A percentile compares a stretch with the other conserved stretches of the same genome.
Conservation (phyloP, 2,113 vertebrate genomes). For the Megaceryle torquata region DNA sequence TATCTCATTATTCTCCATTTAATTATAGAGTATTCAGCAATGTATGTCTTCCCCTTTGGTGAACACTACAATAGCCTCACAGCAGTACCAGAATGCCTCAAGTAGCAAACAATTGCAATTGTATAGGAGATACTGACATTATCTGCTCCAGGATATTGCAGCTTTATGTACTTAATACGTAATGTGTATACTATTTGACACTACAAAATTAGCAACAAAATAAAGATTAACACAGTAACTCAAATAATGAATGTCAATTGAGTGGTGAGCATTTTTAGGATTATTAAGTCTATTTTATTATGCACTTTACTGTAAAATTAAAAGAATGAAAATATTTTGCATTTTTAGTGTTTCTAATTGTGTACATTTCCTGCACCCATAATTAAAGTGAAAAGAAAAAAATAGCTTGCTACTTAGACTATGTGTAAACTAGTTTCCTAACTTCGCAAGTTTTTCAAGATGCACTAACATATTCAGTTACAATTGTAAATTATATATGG, state of each 20-base stretch:
- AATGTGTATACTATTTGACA: neutral
- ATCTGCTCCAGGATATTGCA: neutral
- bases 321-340: slow-evolving; percentile 54
- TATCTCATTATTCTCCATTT: slow-evolving; percentile 17
- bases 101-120: slow-evolving; percentile 28
- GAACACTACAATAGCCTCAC: slow-evolving; percentile 23
- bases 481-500: neutral
- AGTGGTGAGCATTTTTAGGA: slow-evolving; percentile 53
- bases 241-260: slow-evolving; percentile 28
- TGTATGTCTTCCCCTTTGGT: slow-evolving; percentile 28
- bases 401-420: slow-evolving; percentile 58
- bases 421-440: slow-evolving; percentile 10
- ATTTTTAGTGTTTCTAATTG: slow-evolving; percentile 54
- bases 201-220: slow-evolving; percentile 28
- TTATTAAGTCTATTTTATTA: slow-evolving; percentile 42
- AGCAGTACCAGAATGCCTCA: slow-evolving; percentile 43
- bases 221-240: slow-evolving; percentile 41
- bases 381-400: slow-evolving; percentile 23
- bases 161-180: neutral
- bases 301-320: slow-evolving; percentile 62
- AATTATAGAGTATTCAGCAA: slow-evolving; percentile 57
- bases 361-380: slow-evolving; percentile 40
- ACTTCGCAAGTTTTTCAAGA: slow-evolving; percentile 25
- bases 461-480: slow-evolving; percentile 26
- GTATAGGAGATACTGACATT: slow-evolving; percentile 70